phyloP scores from a whole-genome alignment of 2,888 invertebrate species.

The Aleiodes alternator region DNA sequence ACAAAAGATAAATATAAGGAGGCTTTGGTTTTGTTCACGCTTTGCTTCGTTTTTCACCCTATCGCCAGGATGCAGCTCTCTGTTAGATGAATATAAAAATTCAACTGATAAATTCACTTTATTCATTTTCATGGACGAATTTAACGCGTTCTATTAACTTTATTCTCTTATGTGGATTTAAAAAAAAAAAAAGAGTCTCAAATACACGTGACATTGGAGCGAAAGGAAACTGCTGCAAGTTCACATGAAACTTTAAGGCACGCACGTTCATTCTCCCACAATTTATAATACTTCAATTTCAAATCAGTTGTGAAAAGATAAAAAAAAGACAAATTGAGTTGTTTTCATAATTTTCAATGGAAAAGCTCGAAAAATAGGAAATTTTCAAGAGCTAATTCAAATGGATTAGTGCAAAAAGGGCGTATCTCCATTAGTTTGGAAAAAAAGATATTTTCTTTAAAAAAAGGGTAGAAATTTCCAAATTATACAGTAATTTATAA shows the following conservation, averaged over 20 bases:
- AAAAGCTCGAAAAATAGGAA: too few relatives aligned
- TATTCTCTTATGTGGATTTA: too few relatives aligned
- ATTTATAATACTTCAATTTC: conserved; percentile 20
- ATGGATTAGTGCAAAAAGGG: too few relatives aligned
- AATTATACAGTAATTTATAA: too few relatives aligned
- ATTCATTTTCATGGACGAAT: neutral
- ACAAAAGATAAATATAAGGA: conserved; percentile 6
- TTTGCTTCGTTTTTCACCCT: conserved; percentile 2
- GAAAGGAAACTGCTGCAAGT: conserved; percentile 71
- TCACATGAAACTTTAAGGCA: conserved; percentile 66
- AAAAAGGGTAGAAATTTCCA: too few relatives aligned
- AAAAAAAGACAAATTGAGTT: too few relatives aligned
- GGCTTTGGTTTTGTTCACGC: conserved; percentile 27
- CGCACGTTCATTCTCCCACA: conserved; percentile 55
- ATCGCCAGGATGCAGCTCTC: conserved; percentile 19
- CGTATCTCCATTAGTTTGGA: too few relatives aligned
- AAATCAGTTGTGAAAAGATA: neutral
- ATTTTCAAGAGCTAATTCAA: too few relatives aligned
- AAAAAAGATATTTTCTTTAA: too few relatives aligned
- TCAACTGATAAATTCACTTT: neutral
- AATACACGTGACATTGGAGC: conserved; percentile 55
- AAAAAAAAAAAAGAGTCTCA: too few relatives aligned
- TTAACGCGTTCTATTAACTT: neutral
- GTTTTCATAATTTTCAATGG: too few relatives aligned
- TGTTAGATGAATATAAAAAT: neutral